A percentile compares a stretch with the other conserved stretches of the same genome.
These are phyloP conservation scores for Platysternon megacephalum DNA, from an alignment of 2,113 vertebrate species.

Conservation along the genomic window DNA sequence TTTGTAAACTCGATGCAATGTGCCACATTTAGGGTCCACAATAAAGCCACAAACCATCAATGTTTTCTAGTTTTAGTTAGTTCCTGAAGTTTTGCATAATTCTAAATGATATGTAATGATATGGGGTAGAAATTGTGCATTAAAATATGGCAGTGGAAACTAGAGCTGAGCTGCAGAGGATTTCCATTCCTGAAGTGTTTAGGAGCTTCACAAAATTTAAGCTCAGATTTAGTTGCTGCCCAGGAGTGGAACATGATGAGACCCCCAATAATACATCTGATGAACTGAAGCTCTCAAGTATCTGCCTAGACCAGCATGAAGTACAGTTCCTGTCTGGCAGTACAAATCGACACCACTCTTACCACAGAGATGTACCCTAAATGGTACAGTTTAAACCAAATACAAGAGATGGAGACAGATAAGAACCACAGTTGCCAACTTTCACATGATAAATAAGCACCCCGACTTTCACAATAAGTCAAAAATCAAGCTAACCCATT, in stretches of 20 bases:
- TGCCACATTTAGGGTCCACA: neutral
- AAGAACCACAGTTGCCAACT: neutral
- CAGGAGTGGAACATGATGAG: neutral
- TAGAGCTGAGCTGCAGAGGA: neutral
- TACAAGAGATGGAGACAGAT: neutral
- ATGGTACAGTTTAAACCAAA: neutral
- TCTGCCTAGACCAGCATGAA: neutral
- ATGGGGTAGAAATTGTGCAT: neutral
- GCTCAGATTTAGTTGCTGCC: neutral
- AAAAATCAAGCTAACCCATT: too few relatives aligned
- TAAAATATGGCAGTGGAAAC: neutral
- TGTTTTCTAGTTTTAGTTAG: neutral
- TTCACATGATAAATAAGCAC: too few relatives aligned
- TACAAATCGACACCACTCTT: neutral
- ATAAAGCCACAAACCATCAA: neutral
- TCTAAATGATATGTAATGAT: neutral
- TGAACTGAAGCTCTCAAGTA: neutral
- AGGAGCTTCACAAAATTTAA: neutral
- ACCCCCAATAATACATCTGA: neutral
- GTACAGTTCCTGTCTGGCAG: neutral
- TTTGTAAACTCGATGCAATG: neutral
- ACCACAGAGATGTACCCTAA: neutral
- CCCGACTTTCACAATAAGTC: too few relatives aligned
- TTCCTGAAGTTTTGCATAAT: neutral
- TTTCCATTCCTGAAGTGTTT: neutral